phyloP scores from a whole-genome alignment of 2,113 vertebrate genomes.

The Lamprologus callipterus region DNA sequence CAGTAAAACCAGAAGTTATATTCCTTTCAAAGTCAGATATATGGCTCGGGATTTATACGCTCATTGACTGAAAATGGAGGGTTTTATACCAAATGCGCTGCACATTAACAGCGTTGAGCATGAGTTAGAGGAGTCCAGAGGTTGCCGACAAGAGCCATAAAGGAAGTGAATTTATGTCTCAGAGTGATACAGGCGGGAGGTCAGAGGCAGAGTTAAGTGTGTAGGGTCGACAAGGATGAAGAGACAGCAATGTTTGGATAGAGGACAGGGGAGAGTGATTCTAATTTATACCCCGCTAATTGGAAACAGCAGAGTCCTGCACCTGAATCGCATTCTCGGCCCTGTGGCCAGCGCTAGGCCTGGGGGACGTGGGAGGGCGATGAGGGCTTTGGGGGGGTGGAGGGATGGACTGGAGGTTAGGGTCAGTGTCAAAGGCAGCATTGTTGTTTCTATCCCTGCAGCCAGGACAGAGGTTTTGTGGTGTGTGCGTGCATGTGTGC shows the following conservation, averaged over 20 bases:
- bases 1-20: constrained; percentile 47
- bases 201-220: constrained; percentile 63
- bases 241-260: constrained; percentile 73
- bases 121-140: constrained; percentile 52
- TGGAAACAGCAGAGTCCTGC: constrained; percentile 72
- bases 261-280: constrained; percentile 60
- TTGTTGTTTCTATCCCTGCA: constrained; percentile 63
- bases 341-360: constrained; percentile 3
- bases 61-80: constrained; percentile 40
- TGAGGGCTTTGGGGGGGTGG: constrained; percentile 19
- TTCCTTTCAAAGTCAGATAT: constrained; percentile 31
- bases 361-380: constrained; percentile 61
- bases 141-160: constrained; percentile 65
- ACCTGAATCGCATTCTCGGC: constrained; percentile 69
- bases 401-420: constrained; percentile 38
- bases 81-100: constrained; percentile 35
- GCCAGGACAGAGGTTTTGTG: constrained; percentile 11
- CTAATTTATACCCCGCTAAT: constrained; percentile 74
- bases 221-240: constrained; percentile 64
- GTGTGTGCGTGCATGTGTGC: not conserved
- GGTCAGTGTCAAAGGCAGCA: constrained; percentile 71
- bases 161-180: constrained; percentile 64
- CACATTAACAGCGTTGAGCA: constrained; percentile 29
- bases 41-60: constrained; percentile 31
- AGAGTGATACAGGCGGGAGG: constrained; percentile 43